Percentiles rank a stretch among this genome's conserved stretches.
phyloP scores from a whole-genome alignment of 2,797 vertebrate species.

The Myotis vivesi region DNA sequence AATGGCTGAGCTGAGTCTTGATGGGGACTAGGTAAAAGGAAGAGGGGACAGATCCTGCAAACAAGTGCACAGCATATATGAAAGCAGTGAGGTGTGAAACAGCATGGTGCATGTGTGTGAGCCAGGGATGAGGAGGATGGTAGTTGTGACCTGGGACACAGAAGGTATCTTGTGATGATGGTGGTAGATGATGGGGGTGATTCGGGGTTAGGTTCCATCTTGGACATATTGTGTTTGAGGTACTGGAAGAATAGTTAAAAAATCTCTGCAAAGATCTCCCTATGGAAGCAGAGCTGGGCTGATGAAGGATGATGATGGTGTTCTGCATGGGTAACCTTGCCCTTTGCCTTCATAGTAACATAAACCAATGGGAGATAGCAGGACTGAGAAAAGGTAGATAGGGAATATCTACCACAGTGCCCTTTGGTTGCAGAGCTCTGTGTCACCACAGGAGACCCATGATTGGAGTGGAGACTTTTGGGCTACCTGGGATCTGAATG shows the following conservation, averaged over 20 bases:
- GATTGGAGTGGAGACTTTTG: background rate
- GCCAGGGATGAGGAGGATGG: background rate
- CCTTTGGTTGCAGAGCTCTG: background rate
- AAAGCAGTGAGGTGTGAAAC: background rate
- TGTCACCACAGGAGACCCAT: background rate
- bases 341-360: background rate
- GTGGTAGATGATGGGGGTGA: background rate
- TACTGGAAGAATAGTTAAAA: background rate
- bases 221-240: background rate
- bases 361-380: background rate
- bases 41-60: background rate
- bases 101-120: background rate
- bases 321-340: background rate
- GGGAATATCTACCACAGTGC: background rate
- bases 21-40: background rate
- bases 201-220: background rate
- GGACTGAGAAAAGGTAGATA: background rate
- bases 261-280: background rate
- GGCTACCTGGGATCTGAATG: background rate
- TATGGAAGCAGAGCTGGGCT: background rate
- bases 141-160: slow-evolving; percentile 34
- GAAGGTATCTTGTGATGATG: slow-evolving; percentile 26
- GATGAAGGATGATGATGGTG: background rate
- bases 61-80: background rate
- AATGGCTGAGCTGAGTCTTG: background rate